These are phyloP conservation scores for Trichonephila clavipes DNA, from an alignment of 1,140 invertebrate genomes.

Conservation along the genomic window DNA sequence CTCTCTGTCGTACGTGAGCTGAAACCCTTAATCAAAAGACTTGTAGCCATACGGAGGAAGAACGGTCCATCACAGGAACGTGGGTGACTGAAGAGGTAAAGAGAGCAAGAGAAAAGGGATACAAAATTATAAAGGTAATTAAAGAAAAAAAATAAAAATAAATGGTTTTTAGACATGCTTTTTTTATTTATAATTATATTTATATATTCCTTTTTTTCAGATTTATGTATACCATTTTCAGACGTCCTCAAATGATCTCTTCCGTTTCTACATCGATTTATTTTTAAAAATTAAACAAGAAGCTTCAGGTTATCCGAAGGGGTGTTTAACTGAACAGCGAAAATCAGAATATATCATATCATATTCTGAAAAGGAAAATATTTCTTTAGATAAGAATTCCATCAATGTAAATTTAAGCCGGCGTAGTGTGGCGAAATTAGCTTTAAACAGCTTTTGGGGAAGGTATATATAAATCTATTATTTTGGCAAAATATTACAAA, in stretches of 20 bases:
- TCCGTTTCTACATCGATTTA: not conserved
- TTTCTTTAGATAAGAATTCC: too few relatives aligned
- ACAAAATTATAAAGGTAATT: slow-evolving; percentile 71
- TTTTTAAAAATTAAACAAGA: slow-evolving; percentile 25
- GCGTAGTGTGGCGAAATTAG: too few relatives aligned
- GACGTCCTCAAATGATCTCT: not conserved
- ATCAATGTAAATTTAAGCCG: too few relatives aligned
- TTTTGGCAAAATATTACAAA: too few relatives aligned
- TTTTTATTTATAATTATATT: not conserved
- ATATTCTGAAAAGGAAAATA: too few relatives aligned
- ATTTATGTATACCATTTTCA: slow-evolving; percentile 41
- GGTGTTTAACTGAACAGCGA: too few relatives aligned
- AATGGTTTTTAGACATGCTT: not conserved
- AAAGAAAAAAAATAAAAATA: not conserved
- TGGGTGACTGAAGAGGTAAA: slow-evolving; percentile 80
- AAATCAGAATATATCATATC: too few relatives aligned
- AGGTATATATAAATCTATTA: too few relatives aligned
- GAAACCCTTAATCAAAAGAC: slow-evolving; percentile 74
- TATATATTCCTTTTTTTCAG: slow-evolving; percentile 1
- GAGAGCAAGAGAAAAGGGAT: slow-evolving; percentile 79
- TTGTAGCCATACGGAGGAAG: slow-evolving; percentile 75
- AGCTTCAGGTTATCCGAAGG: too few relatives aligned
- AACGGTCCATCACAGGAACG: slow-evolving; percentile 80
- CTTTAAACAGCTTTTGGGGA: too few relatives aligned
- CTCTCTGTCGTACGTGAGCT: slow-evolving; percentile 36